These are phyloP conservation scores for Trachops cirrhosus DNA, from an alignment of 2,797 vertebrate species.

Conservation along the genomic window DNA sequence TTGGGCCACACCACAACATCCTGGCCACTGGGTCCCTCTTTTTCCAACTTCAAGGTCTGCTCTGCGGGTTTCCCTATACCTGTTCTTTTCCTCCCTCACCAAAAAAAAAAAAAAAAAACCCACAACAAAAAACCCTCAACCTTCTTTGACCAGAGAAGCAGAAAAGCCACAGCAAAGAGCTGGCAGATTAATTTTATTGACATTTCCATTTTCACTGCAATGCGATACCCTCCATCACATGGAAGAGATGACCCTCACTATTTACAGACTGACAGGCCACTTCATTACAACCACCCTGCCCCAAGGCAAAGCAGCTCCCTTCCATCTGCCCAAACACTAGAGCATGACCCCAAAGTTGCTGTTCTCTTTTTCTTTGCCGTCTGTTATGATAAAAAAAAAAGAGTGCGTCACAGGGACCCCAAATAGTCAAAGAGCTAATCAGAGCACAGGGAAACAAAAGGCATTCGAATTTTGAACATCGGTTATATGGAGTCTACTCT, in stretches of 20 bases:
- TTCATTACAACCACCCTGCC: conserved; percentile 97
- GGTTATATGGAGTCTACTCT: conserved; percentile 81
- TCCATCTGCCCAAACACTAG: conserved; percentile 88
- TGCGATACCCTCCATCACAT: conserved; percentile 93
- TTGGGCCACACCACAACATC: conserved; percentile 80
- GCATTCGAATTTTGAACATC: conserved; percentile 80
- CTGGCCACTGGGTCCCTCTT: conserved; percentile 71
- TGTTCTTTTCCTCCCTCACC: conserved; percentile 67
- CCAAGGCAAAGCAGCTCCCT: conserved; percentile 86
- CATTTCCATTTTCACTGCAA: conserved; percentile 99
- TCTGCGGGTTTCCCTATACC: conserved; percentile 77
- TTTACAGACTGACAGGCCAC: conserved; percentile 99
- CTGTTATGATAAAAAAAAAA: conserved; percentile 67
- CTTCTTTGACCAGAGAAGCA: conserved; percentile 83
- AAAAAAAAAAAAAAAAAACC: neutral
- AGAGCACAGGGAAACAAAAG: conserved; percentile 65
- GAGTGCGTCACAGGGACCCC: conserved; percentile 65
- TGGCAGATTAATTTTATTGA: conserved; percentile 99
- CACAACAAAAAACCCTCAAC: conserved; percentile 67
- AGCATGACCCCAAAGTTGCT: conserved; percentile 85
- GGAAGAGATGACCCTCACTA: conserved; percentile 93
- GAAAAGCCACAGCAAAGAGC: conserved; percentile 93
- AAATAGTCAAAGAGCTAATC: conserved; percentile 77
- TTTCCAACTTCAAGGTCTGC: conserved; percentile 75
- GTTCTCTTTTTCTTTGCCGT: conserved; percentile 81